Evolutionary conservation across 1,140 invertebrate species (phyloP), one percentile per base, ranked within the genome.

Genomic region (Hylaeus anthracinus): DNA sequence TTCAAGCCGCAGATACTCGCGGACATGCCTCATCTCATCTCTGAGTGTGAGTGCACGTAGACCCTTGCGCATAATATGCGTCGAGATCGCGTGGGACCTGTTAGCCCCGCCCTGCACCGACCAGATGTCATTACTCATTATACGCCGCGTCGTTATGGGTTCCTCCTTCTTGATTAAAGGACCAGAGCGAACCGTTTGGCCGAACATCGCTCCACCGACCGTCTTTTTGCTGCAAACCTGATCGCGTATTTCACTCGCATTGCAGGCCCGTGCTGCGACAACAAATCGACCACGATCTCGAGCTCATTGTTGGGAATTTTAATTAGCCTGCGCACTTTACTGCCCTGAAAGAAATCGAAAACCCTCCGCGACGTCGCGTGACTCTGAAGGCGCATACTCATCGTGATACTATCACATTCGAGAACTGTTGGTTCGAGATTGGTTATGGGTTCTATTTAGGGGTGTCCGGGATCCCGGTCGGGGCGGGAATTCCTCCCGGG

Each of bases 81-180:
- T 53, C 37, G 72, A 87, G 72, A 87, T 80, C 81, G 77, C 80
- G 85, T 86, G 85, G 86, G 88, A 88, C 84, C 86, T 85, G 79
- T 69, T 72, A 75, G 83, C 85, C 63, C 87, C 86, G 83, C 81
- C 88, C 85, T 82, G 72, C 58, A 45, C 71, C 65, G 72, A 67
- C 75, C 88, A 88, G 86, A 88, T 88, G 86, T 88, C 88, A 89
- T 89, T 89, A 89, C 71, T 89, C 84, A 87, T 89, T 89, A 87
- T 70, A 53, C 56, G 63, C 12, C 53, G 61, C 56, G 63, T 86
- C 69, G 76, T 70, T 82, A 82, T 60, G 70, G 75, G 72, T 86
- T 84, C 75, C 81, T 82, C 70, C 75, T 81, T 81, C 80, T 74
- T 75, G 78, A 88, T 88, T 88, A 86, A 88, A 86, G 83, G 65